Base-by-base conservation (phyloP, 2,888 invertebrate genomes). In the Synergus umbraculus region DNA sequence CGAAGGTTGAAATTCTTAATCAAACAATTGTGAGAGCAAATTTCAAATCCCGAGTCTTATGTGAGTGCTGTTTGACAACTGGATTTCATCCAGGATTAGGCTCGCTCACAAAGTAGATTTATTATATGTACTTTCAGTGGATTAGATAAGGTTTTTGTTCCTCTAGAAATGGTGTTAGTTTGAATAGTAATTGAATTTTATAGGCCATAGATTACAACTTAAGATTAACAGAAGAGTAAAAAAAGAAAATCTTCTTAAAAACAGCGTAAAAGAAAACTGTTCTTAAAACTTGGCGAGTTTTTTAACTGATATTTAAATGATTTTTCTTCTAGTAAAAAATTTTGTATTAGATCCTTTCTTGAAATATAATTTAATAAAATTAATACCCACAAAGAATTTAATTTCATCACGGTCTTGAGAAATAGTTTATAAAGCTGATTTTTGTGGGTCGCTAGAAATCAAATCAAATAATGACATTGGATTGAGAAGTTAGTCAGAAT, bases 1-100 rank as follows among this genome's bases (percentile, higher is more conserved):
- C 22, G 3, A 22, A 18, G 22, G 22, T 22, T 22, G 18, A 22
- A 60, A 60, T 60, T 60, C 60, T 60, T 60, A 9, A 22, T 60
- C 60, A 60, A 60, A 60, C 60, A 60, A n/a, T 66, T 66, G n/a
- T n/a, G 18, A n/a, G 9, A 43, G n/a, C 12, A 15, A 66, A 66
- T 66, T 66, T 66, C 15, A 3, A 67, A 10, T 22, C 18, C 12
- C 43, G 46, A 13, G 46, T 18, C 60, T 12, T 22, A 1, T 9
- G 2, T 60, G 10, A 60, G 22, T 60, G 54, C 60, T 60, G 60
- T 60, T 60, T 29, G 22, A 60, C 60, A 60, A 60, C 60, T 12
- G 12, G 60, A 60, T 60, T 60, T 22, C 18, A 0, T 60, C 22
- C 18, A 22, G 60, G 60, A 18, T 60, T 22, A 60, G 60, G 10